Evolutionary conservation across 2,113 vertebrate species (phyloP), one percentile per base, ranked within the genome.

Genomic region (Sclerurus mexicanus): DNA sequence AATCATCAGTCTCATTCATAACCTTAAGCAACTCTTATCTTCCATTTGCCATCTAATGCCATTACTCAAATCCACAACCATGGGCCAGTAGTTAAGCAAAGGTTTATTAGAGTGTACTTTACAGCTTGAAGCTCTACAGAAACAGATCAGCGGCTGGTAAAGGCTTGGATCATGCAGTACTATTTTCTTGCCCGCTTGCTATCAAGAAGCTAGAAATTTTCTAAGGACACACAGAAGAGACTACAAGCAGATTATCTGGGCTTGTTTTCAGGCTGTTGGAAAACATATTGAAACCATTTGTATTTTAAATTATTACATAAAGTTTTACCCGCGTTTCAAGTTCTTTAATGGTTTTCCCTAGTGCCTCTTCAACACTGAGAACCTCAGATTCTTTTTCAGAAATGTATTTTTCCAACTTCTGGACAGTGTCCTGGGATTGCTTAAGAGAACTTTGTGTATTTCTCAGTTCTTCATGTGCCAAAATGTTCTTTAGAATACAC

Each of bases 391-490:
- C 50, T 89, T 92, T 96, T 66, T 97, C 93, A 52, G 95, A 93
- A 95, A 97, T n/a, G 55, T 12, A 85, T 89, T 80, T 87, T 87
- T 97, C 68, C 37, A 98, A 68, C 9, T 50, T 62, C 50, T 95
- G 90, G 40, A 98, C 66, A 62, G 49, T 89, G n/a, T 97, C 88
- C 84, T 97, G 93, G 28, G 89, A 84, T 44, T 97, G 89, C 79
- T 96, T 97, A 62, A 98, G 92, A 88, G 96, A 92, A 37, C 49
- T 62, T 3, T 97, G 97, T 8, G 96, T 17, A 73, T 94, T 96
- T 94, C 96, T 94, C 59, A 98, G 66, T 67, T 98, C 98, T 62
- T 98, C 98, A 5, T 98, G 98, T 19, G 97, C 96, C 46, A 97
- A 79, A 67, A 97, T 97, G 22, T 98, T 98, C 98, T 98, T 97